A percentile compares a stretch with the other conserved stretches of the same genome.
phyloP scores from a whole-genome alignment of 1,140 invertebrate species.

The Bombus superbus region DNA sequence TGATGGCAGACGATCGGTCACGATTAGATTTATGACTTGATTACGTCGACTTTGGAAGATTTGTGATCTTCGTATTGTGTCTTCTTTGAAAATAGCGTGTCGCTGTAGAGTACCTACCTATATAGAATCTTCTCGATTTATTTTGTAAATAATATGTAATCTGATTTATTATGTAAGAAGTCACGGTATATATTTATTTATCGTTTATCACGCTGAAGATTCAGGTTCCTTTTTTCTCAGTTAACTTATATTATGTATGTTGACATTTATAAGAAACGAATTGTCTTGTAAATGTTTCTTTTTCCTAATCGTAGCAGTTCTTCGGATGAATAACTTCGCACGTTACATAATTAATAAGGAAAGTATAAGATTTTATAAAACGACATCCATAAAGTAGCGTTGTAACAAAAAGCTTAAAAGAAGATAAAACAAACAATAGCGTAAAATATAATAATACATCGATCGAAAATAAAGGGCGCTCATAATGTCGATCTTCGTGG shows the following conservation, averaged over 20 bases:
- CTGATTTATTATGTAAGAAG: neutral
- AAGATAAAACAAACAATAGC: too few relatives aligned
- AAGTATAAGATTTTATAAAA: neutral
- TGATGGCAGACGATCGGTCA: neutral
- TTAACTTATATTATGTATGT: neutral
- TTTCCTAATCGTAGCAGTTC: too few relatives aligned
- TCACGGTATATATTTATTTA: neutral
- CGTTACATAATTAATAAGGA: neutral
- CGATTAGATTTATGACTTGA: slow-evolving; percentile 6
- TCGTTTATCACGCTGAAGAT: too few relatives aligned
- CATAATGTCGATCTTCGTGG: neutral
- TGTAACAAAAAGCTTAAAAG: neutral
- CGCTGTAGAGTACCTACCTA: neutral
- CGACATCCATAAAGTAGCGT: neutral
- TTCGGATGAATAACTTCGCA: too few relatives aligned
- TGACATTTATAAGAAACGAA: too few relatives aligned
- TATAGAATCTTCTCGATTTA: neutral
- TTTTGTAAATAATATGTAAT: too few relatives aligned
- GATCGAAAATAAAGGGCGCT: neutral
- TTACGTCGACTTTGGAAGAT: neutral
- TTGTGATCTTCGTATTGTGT: neutral
- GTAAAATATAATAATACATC: neutral
- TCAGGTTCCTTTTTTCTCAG: neutral
- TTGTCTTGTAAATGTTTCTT: too few relatives aligned
- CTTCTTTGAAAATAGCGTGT: neutral